A percentile compares a stretch with the other conserved stretches of the same genome.
phyloP scores from a whole-genome alignment of 2,113 vertebrate species.

The Ictalurus punctatus region DNA sequence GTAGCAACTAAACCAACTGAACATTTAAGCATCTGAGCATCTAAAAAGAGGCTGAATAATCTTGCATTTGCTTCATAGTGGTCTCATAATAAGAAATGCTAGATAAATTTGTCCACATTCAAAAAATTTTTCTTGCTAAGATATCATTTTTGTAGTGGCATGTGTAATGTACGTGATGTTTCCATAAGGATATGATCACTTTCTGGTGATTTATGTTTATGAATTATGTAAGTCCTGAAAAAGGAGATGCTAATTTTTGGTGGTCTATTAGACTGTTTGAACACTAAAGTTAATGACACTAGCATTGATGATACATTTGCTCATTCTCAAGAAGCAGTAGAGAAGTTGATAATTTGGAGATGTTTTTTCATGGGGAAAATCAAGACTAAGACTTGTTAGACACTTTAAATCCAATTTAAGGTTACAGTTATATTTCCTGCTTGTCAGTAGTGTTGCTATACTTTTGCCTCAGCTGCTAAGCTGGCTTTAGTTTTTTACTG shows the following conservation, averaged over 20 bases:
- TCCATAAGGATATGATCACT: not conserved
- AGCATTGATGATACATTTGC: not conserved
- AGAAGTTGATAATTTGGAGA: not conserved
- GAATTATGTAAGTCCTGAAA: not conserved
- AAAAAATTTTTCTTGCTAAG: not conserved
- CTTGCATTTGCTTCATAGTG: too few relatives aligned
- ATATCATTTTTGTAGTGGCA: not conserved
- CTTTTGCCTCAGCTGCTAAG: not conserved
- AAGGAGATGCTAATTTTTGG: too few relatives aligned
- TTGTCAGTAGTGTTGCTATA: not conserved
- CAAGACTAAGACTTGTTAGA: not conserved
- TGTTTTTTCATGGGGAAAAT: not conserved
- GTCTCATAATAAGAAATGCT: too few relatives aligned
- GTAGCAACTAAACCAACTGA: not conserved
- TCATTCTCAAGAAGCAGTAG: not conserved
- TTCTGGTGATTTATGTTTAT: too few relatives aligned
- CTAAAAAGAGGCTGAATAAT: not conserved
- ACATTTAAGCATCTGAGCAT: too few relatives aligned
- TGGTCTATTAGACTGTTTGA: too few relatives aligned
- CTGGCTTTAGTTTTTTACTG: not conserved
- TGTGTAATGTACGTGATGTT: not conserved
- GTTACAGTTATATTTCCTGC: not conserved
- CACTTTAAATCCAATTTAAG: not conserved
- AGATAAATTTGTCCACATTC: not conserved
- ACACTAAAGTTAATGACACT: not conserved